phyloP scores from a whole-genome alignment of 2,113 vertebrate species.

The Nothocercus nigrocapillus region DNA sequence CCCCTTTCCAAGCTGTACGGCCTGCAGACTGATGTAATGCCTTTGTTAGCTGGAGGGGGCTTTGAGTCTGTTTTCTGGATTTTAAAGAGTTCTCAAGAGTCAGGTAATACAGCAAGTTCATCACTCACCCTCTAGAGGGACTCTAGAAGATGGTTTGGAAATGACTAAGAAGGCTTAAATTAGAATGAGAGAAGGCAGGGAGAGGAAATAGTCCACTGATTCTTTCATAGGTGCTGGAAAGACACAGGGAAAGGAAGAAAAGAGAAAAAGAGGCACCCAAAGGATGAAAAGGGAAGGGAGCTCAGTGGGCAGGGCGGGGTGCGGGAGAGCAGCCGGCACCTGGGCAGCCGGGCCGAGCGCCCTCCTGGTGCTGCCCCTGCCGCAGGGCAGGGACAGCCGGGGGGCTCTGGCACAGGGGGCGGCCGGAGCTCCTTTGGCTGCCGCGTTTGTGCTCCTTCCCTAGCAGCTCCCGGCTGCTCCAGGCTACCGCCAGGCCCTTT shows the following conservation, averaged over 20 bases:
- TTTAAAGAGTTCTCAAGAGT: not conserved
- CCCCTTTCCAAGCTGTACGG: not conserved
- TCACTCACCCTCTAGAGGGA: not conserved
- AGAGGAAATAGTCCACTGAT: not conserved
- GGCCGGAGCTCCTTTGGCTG: not conserved
- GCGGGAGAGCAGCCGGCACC: not conserved
- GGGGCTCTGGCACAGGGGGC: no score
- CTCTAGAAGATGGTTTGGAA: not conserved
- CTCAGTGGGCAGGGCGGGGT: not conserved
- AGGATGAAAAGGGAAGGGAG: not conserved
- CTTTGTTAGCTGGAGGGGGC: not conserved
- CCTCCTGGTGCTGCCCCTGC: no score
- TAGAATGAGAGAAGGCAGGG: not conserved
- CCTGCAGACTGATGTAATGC: not conserved
- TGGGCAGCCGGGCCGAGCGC: no score
- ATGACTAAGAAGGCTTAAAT: not conserved
- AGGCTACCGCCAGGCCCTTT: not conserved
- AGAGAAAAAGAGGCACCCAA: not conserved
- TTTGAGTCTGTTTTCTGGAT: not conserved
- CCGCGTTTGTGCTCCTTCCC: constrained; percentile 15
- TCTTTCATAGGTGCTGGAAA: not conserved
- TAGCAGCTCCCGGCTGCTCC: not conserved
- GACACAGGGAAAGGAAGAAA: not conserved
- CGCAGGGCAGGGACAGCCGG: no score
- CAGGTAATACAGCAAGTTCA: not conserved